A percentile compares a stretch with the other conserved stretches of the same genome.
Evolutionary conservation across 2,113 vertebrate genomes (phyloP).

Genomic region (Calypte anna): DNA sequence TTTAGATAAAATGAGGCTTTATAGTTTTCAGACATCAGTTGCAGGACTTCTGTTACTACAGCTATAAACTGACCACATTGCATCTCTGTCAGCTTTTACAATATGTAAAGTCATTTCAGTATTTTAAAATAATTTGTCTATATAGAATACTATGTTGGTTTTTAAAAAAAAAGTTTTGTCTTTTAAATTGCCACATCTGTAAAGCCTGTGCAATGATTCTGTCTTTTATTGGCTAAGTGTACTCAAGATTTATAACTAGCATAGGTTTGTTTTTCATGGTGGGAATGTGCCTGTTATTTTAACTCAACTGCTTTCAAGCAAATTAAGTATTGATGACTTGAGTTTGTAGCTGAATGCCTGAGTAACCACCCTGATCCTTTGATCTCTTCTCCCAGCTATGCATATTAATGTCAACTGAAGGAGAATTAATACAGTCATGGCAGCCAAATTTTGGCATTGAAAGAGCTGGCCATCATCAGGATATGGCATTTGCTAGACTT

Average conservation of each 20-base stretch:
- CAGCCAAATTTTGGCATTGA: background rate
- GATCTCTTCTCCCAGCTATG: background rate
- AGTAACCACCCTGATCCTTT: background rate
- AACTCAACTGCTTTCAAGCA: constrained; percentile 14
- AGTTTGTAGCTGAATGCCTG: constrained; percentile 18
- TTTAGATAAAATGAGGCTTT: background rate
- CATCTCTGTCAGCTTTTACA: background rate
- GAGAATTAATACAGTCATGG: background rate
- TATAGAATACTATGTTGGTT: background rate
- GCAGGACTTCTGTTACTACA: background rate
- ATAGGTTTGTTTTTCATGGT: background rate
- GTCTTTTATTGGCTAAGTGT: background rate
- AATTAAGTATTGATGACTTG: constrained; percentile 38
- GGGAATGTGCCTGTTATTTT: background rate
- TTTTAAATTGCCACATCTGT: background rate
- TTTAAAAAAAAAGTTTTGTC: background rate
- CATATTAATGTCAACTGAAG: background rate
- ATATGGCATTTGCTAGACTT: background rate
- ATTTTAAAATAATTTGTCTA: background rate
- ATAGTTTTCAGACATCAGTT: background rate
- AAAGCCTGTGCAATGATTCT: background rate
- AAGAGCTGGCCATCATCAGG: background rate
- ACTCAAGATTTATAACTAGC: background rate
- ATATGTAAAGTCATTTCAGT: background rate
- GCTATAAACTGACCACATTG: background rate